These are phyloP conservation scores for Bettongia penicillata DNA, from an alignment of 2,113 vertebrate species.

Conservation along the genomic window DNA sequence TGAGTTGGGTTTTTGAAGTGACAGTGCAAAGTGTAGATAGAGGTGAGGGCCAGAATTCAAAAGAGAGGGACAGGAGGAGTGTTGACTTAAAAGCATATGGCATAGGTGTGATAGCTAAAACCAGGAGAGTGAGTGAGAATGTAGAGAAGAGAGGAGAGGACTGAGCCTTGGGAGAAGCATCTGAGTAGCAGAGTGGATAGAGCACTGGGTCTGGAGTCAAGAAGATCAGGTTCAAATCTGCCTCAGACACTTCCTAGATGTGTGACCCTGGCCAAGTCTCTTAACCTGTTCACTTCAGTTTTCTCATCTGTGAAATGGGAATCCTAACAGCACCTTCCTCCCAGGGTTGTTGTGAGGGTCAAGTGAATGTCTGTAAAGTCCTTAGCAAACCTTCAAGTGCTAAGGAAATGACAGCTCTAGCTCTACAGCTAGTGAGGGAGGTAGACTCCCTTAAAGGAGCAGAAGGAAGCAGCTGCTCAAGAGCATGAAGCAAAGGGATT, in stretches of 20 bases:
- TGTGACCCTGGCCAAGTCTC: background rate
- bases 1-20: background rate
- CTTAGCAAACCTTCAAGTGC: background rate
- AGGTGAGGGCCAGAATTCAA: background rate
- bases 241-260: background rate
- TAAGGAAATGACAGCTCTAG: too few species aligned
- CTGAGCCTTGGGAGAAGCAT: too few species aligned
- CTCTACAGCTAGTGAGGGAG: too few species aligned
- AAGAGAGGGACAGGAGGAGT: too few species aligned
- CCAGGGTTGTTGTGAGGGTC: background rate
- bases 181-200: too few species aligned
- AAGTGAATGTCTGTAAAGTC: background rate
- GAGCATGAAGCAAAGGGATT: background rate
- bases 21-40: too few species aligned
- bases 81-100: background rate
- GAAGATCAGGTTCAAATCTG: too few species aligned
- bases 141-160: background rate
- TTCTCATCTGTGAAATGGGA: background rate
- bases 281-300: background rate
- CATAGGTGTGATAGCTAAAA: background rate
- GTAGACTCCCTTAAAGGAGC: background rate
- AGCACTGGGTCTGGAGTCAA: too few species aligned
- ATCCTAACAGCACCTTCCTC: background rate
- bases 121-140: background rate
- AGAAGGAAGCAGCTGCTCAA: too few species aligned